Evolutionary conservation across 2,888 invertebrate species (phyloP).

Genomic region (Euspilapteryx auroguttella): DNA sequence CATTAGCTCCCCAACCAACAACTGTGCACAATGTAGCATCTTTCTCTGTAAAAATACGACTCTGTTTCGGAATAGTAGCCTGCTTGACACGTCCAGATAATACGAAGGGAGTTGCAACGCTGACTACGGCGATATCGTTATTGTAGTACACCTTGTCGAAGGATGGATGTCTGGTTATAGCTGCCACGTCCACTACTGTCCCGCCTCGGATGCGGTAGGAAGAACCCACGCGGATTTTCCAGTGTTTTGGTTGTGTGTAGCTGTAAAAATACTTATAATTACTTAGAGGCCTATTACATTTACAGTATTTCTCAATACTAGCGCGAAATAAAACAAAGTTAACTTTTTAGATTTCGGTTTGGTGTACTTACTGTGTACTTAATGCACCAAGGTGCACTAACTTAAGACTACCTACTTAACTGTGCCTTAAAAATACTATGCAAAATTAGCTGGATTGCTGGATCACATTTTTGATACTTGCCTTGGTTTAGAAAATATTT

Average conservation of each 20-base stretch:
- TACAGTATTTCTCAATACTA: too few species aligned
- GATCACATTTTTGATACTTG: too few species aligned
- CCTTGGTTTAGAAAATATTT: too few species aligned
- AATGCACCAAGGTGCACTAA: too few species aligned
- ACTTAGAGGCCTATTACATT: too few species aligned
- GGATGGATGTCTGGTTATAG: conserved; percentile 24
- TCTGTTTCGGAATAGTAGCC: conserved; percentile 32
- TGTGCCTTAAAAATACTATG: too few species aligned
- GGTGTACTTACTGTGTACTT: too few species aligned
- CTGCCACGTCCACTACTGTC: conserved; percentile 25
- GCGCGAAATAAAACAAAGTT: too few species aligned
- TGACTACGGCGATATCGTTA: conserved; percentile 35
- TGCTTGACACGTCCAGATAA: conserved; percentile 29
- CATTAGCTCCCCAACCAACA: conserved; percentile 40
- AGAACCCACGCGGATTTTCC: conserved; percentile 42
- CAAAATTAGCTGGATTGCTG: too few species aligned
- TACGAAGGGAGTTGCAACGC: conserved; percentile 20
- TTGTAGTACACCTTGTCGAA: conserved; percentile 35
- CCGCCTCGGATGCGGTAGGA: conserved; percentile 34
- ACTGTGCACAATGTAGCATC: conserved; percentile 26
- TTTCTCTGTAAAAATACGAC: conserved; percentile 26
- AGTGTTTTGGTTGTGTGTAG: conserved; percentile 29
- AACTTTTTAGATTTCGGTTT: too few species aligned
- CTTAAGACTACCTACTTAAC: too few species aligned
- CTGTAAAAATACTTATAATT: too few species aligned